Base-by-base conservation (phyloP, 2,797 vertebrate species). In the Cygnus olor region DNA sequence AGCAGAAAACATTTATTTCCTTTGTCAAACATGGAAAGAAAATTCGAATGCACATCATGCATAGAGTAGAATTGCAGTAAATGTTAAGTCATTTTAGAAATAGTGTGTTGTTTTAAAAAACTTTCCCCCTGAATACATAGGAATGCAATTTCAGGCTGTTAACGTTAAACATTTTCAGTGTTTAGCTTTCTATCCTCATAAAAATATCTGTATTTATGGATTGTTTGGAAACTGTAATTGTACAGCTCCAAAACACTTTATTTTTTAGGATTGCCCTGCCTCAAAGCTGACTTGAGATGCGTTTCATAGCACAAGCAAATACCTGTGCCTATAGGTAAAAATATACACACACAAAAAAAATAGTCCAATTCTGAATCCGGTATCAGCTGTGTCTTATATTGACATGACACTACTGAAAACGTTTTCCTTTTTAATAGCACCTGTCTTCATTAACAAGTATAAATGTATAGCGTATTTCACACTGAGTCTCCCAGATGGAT, bases 231-330 rank as follows among this genome's bases (percentile, higher is more conserved):
- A 40, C 13, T 30, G 11, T 12, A 57, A 32, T n/a, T 74, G 17
- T 47, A n/a, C 12, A 60, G 10, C 28, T 83, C 9, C 11, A 32
- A 65, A 77, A 14, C 40, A 0, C 3, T n/a, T 0, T 5, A 27
- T 19, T 77, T 80, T 74, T 54, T 57, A 63, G 20, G 38, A 28
- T 60, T 58, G 18, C 17, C 6, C n/a, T 64, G 21, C 53, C 73
- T 54, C 30, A 44, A 20, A 64, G n/a, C 83, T 82, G 16, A 36
- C 20, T n/a, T 80, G 32, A 65, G 19, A 58, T 68, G n/a, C 10
- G 14, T 71, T 66, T 58, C 57, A 4, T 11, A 76, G 34, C 65
- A 61, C 3, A 73, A 34, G 16, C 40, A 90, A 74, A 64, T 49
- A 32, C 12, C 11, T 65, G 5, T 40, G 2, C 80, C 14, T 53